Evolutionary conservation across 2,113 vertebrate genomes (phyloP).

Genomic region (Synchiropus splendidus): DNA sequence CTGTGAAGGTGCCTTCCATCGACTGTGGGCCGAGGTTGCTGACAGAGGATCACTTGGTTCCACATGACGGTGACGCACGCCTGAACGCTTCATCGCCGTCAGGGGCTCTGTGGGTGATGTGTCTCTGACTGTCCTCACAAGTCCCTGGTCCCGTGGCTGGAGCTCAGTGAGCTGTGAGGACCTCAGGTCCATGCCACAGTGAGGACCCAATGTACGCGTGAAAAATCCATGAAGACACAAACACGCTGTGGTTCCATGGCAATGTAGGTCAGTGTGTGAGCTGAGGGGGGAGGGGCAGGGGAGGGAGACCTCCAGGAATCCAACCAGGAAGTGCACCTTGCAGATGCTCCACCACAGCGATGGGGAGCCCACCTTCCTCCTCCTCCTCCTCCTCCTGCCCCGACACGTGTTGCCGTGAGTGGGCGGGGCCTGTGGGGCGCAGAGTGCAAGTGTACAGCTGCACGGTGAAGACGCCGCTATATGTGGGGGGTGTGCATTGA

Average conservation of each 20-base stretch:
- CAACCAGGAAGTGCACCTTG: conserved; percentile 30
- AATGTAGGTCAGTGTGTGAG: conserved; percentile 46
- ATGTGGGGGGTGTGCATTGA: conserved; percentile 8
- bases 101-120: background rate
- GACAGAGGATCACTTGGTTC: too few species aligned
- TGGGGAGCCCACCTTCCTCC: conserved; percentile 6
- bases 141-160: background rate
- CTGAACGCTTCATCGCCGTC: background rate
- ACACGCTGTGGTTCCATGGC: background rate
- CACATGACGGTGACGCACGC: too few species aligned
- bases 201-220: too few species aligned
- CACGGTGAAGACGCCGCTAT: conserved; percentile 3
- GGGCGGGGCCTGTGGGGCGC: background rate
- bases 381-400: conserved; percentile 1
- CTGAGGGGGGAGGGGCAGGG: background rate
- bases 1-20: too few species aligned
- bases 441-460: conserved; percentile 1
- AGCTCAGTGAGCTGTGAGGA: conserved; percentile 51
- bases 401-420: background rate
- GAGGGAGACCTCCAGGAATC: conserved; percentile 12
- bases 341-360: conserved; percentile 27
- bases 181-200: too few species aligned
- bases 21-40: too few species aligned
- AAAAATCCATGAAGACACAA: too few species aligned
- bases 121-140: background rate